A percentile compares a stretch with the other conserved stretches of the same genome.
These are phyloP conservation scores for Homarus americanus DNA, from an alignment of 1,140 invertebrate genomes.

Conservation along the genomic window DNA sequence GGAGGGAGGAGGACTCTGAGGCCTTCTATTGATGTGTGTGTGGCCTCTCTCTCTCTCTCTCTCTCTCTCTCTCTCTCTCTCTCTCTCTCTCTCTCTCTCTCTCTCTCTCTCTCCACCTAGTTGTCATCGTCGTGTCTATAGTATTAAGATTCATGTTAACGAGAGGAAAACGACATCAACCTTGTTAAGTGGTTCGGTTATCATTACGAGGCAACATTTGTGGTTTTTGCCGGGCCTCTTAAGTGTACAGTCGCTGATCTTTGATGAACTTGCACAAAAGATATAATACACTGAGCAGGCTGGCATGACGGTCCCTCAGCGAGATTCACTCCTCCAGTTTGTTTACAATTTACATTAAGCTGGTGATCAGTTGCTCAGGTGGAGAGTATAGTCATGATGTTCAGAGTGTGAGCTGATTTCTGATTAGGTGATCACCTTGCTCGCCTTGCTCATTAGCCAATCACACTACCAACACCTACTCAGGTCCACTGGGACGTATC, in stretches of 20 bases:
- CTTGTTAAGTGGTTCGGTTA: constrained; percentile 28
- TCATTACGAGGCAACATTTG: constrained; percentile 24
- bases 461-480: neutral
- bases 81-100: too few relatives aligned
- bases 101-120: too few relatives aligned
- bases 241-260: constrained; percentile 14
- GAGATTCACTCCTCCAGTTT: neutral
- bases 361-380: neutral
- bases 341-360: neutral
- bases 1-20: neutral
- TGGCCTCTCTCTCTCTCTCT: too few relatives aligned
- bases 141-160: too few relatives aligned
- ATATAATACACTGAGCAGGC: neutral
- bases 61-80: too few relatives aligned
- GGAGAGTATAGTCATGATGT: neutral
- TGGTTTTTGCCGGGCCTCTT: neutral
- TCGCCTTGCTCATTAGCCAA: neutral
- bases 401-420: constrained; percentile 8
- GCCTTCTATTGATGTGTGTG: too few relatives aligned
- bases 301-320: neutral
- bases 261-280: constrained; percentile 33
- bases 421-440: constrained; percentile 6
- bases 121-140: too few relatives aligned
- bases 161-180: constrained; percentile 1
- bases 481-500: neutral